Evolutionary conservation across 2,797 vertebrate species (phyloP).

Genomic region (Muscicapa striata): DNA sequence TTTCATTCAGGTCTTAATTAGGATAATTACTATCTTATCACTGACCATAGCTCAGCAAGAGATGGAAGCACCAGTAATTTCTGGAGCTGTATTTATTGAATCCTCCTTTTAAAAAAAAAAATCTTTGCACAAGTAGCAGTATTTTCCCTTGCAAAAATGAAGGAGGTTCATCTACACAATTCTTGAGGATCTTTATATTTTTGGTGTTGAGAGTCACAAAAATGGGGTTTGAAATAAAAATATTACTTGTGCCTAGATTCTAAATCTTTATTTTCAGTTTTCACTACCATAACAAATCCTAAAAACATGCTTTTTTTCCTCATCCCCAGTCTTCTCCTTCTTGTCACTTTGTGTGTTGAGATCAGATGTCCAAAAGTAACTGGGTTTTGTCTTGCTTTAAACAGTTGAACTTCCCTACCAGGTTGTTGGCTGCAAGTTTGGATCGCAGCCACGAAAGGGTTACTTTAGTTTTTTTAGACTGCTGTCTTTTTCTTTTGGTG

Average conservation of each 20-base stretch:
- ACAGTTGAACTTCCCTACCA: not conserved
- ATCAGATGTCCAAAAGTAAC: not conserved
- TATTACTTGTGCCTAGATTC: not conserved
- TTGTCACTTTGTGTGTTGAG: not conserved
- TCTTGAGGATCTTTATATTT: not conserved
- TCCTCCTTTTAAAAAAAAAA: not conserved
- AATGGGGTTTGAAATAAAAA: not conserved
- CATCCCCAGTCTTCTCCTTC: not conserved
- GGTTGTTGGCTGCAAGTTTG: not conserved
- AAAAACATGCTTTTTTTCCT: not conserved
- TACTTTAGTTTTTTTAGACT: not conserved
- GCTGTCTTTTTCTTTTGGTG: not conserved
- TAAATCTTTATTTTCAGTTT: not conserved
- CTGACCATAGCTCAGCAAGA: not conserved
- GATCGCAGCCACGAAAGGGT: not conserved
- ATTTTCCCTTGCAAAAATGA: not conserved
- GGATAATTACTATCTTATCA: not conserved
- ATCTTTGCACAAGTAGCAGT: not conserved
- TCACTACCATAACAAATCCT: not conserved
- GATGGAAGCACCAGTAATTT: not conserved
- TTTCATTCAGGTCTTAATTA: not conserved
- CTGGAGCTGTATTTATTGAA: not conserved
- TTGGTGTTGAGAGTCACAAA: not conserved
- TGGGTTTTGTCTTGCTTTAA: not conserved
- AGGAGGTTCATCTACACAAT: not conserved